Percentiles rank a stretch among this genome's conserved stretches.
Conservation (phyloP, 2,797 vertebrate genomes). For the Gallinago stenura region DNA sequence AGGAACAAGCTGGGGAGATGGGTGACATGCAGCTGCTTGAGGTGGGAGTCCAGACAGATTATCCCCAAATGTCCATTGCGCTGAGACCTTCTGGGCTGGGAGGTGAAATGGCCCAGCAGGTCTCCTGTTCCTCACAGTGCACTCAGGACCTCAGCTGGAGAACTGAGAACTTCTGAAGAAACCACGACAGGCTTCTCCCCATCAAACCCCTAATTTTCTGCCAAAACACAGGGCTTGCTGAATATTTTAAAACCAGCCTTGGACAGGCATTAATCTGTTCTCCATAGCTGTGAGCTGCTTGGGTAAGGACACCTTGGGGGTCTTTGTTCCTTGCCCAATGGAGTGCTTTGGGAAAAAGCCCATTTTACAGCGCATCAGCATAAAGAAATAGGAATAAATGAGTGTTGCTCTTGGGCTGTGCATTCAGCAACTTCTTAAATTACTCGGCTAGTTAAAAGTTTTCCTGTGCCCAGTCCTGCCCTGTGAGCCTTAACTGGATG, state of each 20-base stretch:
- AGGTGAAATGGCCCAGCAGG: neutral
- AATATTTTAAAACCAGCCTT: neutral
- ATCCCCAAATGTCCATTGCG: neutral
- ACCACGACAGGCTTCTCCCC: neutral
- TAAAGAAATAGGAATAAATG: neutral
- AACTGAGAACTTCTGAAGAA: neutral
- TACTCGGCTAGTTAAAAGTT: neutral
- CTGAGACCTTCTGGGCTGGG: neutral
- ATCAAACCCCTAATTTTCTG: neutral
- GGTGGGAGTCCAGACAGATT: neutral
- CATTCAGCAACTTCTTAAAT: neutral
- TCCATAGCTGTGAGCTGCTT: neutral
- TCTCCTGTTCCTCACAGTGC: neutral
- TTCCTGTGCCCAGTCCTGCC: neutral
- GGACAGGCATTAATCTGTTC: neutral
- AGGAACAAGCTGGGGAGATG: neutral
- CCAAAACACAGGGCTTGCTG: neutral
- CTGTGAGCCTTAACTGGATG: neutral
- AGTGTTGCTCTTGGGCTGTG: neutral
- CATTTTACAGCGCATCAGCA: neutral
- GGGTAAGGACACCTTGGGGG: neutral
- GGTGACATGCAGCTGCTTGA: neutral
- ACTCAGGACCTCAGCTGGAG: neutral
- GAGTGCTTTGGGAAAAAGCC: neutral
- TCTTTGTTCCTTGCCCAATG: neutral